Evolutionary conservation across 2,113 vertebrate species (phyloP).

Genomic region (Sorex araneus): DNA sequence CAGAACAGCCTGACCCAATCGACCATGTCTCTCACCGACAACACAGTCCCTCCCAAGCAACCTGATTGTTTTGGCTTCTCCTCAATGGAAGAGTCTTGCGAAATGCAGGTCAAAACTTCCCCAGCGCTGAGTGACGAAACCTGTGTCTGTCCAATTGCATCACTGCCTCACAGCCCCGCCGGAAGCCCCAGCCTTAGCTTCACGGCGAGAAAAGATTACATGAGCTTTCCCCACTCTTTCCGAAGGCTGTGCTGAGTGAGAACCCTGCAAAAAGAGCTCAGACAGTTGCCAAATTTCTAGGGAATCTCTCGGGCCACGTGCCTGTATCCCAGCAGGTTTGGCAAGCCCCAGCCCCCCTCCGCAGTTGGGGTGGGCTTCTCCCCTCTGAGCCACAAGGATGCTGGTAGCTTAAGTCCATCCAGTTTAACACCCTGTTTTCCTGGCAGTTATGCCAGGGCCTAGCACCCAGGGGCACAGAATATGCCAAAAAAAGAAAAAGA

Average conservation of each 20-base stretch:
- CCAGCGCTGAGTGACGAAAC: neutral
- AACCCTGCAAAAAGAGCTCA: constrained; percentile 1
- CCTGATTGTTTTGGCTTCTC: neutral
- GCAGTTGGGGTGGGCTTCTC: neutral
- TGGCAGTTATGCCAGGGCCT: neutral
- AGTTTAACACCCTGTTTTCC: neutral
- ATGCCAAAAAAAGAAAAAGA: neutral
- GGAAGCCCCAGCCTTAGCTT: neutral
- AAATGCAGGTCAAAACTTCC: neutral
- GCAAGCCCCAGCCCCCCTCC: neutral
- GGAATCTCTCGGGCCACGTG: accelerated
- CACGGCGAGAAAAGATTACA: neutral
- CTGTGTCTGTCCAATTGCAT: accelerated
- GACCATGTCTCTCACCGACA: neutral
- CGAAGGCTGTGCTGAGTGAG: neutral
- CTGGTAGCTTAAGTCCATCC: neutral
- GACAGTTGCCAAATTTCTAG: neutral
- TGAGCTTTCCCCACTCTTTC: neutral
- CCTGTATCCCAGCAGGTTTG: neutral
- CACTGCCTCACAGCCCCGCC: neutral
- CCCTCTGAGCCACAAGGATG: neutral
- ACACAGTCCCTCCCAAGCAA: neutral
- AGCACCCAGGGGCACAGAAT: neutral
- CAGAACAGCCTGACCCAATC: neutral
- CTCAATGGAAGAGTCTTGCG: neutral